A percentile compares a stretch with the other conserved stretches of the same genome.
These are phyloP conservation scores for Porphyrio hochstetteri DNA, from an alignment of 2,113 vertebrate genomes.

Conservation along the genomic window DNA sequence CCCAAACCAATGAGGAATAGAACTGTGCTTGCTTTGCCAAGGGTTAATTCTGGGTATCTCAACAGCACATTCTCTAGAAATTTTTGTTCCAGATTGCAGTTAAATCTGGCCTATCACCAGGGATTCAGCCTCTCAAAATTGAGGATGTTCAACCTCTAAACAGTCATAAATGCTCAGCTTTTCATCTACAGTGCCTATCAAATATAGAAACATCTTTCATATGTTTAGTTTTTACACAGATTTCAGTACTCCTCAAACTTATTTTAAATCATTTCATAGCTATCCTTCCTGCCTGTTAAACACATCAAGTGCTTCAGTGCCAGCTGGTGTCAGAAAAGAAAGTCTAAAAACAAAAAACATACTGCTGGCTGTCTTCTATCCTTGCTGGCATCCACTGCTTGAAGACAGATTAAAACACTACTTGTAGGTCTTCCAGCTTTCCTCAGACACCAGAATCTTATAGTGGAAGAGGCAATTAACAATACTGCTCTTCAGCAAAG, in stretches of 20 bases:
- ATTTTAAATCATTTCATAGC: slow-evolving; percentile 64
- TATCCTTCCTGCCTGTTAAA: slow-evolving; percentile 66
- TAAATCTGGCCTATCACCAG: slow-evolving; percentile 47
- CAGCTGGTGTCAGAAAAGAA: slow-evolving; percentile 67
- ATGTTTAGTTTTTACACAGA: slow-evolving; percentile 60
- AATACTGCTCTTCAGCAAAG: not conserved
- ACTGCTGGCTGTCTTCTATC: slow-evolving; percentile 54
- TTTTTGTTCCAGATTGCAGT: slow-evolving; percentile 51
- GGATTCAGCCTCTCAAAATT: slow-evolving; percentile 31
- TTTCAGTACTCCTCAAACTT: slow-evolving; percentile 60
- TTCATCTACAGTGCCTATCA: slow-evolving; percentile 51
- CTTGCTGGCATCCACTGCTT: slow-evolving; percentile 43
- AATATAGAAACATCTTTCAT: slow-evolving; percentile 67
- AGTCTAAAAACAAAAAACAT: slow-evolving; percentile 56
- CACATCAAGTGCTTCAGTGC: slow-evolving; percentile 62
- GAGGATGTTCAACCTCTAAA: slow-evolving; percentile 50
- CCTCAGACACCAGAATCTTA: slow-evolving; percentile 25
- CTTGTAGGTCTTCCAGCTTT: slow-evolving; percentile 39
- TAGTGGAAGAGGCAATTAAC: not conserved
- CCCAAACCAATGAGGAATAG: not conserved
- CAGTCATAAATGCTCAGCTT: slow-evolving; percentile 53
- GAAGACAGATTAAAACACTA: slow-evolving; percentile 49
- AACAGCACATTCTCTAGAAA: slow-evolving; percentile 13
- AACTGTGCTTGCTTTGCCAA: not conserved
- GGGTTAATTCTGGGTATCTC: slow-evolving; percentile 37